phyloP scores from a whole-genome alignment of 2,797 vertebrate genomes.

The Microchirus variegatus region DNA sequence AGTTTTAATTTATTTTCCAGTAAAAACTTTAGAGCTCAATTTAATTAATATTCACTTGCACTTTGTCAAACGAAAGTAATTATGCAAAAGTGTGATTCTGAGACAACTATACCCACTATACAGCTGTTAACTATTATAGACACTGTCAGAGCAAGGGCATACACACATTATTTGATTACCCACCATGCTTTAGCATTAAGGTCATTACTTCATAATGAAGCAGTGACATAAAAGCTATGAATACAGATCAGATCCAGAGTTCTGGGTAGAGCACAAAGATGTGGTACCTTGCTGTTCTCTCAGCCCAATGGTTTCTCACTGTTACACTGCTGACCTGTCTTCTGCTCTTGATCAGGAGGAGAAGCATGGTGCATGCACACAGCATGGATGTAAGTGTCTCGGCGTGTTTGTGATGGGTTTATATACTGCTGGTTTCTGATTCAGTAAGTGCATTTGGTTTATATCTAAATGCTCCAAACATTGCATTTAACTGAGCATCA shows the following conservation, averaged over 20 bases:
- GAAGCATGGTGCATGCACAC: conserved; percentile 29
- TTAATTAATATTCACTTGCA: not conserved
- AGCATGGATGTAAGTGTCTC: conserved; percentile 1
- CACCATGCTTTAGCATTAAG: conserved; percentile 26
- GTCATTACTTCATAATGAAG: conserved; percentile 34
- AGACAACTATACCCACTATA: not conserved
- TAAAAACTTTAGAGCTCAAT: not conserved
- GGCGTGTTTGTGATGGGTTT: not conserved
- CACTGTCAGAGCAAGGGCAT: too few relatives aligned
- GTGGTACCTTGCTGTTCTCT: conserved; percentile 36
- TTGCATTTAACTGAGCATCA: not conserved
- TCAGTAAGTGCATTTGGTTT: not conserved
- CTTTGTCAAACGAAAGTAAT: not conserved
- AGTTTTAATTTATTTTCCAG: not conserved
- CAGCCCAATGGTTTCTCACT: conserved; percentile 30
- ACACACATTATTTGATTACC: conserved; percentile 1
- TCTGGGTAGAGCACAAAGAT: conserved; percentile 35
- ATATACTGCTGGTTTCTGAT: not conserved
- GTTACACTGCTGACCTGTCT: conserved; percentile 36
- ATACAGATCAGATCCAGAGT: conserved; percentile 44
- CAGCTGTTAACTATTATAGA: too few relatives aligned
- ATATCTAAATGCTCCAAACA: not conserved
- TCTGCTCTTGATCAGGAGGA: conserved; percentile 46
- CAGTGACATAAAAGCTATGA: conserved; percentile 61
- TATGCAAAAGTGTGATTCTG: not conserved